Conservation (phyloP, 2,888 invertebrate genomes). For the Caenorhabditis drosophilae region DNA sequence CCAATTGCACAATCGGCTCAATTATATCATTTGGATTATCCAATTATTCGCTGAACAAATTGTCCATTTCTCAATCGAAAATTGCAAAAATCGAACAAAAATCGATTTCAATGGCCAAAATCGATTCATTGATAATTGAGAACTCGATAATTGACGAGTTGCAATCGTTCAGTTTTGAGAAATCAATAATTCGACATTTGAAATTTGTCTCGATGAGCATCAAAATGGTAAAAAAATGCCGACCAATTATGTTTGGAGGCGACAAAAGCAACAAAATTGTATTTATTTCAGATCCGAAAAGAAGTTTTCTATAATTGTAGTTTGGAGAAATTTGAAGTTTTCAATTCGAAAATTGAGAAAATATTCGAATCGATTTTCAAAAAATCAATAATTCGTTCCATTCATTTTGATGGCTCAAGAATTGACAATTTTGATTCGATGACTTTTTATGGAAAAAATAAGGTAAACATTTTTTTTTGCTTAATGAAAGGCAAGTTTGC, state of each 20-base stretch:
- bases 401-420: slow-evolving; percentile 18
- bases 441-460: slow-evolving; percentile 23
- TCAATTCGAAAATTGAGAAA: slow-evolving; percentile 17
- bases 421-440: slow-evolving; percentile 18
- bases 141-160: slow-evolving; percentile 13
- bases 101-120: slow-evolving; percentile 1
- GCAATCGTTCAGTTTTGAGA: slow-evolving; percentile 18
- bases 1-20: slow-evolving; percentile 25
- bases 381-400: slow-evolving; percentile 2
- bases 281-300: slow-evolving; percentile 5
- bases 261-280: too few species aligned
- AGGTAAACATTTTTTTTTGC: background rate
- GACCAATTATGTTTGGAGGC: too few species aligned
- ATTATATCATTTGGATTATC: slow-evolving; percentile 14
- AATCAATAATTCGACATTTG: slow-evolving; percentile 17
- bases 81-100: background rate
- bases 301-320: background rate
- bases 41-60: slow-evolving; percentile 17
- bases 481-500: too few species aligned
- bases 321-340: slow-evolving; percentile 3
- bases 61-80: slow-evolving; percentile 8
- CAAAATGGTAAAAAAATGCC: background rate
- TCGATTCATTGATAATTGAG: background rate
- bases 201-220: slow-evolving; percentile 18
- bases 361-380: slow-evolving; percentile 13